Evolutionary conservation across 2,797 vertebrate genomes (phyloP).

Genomic region (Triplophysa bombifrons): DNA sequence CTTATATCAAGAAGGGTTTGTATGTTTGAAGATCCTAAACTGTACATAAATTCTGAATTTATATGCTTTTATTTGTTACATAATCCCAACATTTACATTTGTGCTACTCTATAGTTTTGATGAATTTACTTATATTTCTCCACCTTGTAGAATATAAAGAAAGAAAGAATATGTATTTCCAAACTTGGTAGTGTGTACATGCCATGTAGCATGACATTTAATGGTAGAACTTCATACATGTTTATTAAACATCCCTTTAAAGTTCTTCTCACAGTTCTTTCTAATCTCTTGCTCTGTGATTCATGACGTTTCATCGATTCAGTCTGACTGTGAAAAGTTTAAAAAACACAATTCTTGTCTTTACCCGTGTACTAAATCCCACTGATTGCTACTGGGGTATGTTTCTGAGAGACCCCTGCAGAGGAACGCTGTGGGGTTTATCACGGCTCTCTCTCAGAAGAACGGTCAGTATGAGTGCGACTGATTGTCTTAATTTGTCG

Average conservation of each 20-base stretch:
- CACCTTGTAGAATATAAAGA: no score
- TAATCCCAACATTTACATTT: no score
- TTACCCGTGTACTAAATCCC: background rate
- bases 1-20: no score
- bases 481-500: conserved; percentile 16
- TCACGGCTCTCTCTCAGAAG: background rate
- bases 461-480: background rate
- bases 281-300: background rate
- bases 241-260: background rate
- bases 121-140: no score
- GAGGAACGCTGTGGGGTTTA: background rate
- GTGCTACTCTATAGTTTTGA: no score
- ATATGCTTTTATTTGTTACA: no score
- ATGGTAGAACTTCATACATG: background rate
- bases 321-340: background rate
- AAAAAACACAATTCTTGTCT: background rate
- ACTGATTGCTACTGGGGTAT: background rate
- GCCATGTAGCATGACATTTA: background rate
- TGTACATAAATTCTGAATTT: no score
- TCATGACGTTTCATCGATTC: background rate
- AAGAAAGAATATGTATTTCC: no score
- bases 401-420: background rate
- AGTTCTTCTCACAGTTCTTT: background rate
- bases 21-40: no score
- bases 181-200: no score